These are phyloP conservation scores for Fabriciana adippe DNA, from an alignment of 2,888 invertebrate species.

Conservation along the genomic window DNA sequence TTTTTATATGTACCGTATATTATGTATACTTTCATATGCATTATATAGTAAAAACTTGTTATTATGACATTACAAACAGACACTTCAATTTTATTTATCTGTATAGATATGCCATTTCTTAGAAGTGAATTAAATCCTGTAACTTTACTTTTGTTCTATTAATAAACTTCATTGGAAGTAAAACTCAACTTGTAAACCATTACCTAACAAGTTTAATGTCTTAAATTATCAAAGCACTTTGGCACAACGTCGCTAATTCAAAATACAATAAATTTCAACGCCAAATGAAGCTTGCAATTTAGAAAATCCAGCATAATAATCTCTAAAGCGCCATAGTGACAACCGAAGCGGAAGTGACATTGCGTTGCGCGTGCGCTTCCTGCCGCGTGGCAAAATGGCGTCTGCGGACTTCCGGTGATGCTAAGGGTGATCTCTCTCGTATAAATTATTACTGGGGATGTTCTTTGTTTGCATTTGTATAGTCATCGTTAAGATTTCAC, in stretches of 20 bases:
- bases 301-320: slow-evolving; percentile 62
- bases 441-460: slow-evolving; percentile 75
- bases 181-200: neutral
- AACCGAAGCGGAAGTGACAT: slow-evolving; percentile 68
- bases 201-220: slow-evolving; percentile 2
- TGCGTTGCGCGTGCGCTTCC: slow-evolving; percentile 79
- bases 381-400: slow-evolving; percentile 82
- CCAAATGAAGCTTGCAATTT: slow-evolving; percentile 44
- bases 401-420: slow-evolving; percentile 70
- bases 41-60: no score
- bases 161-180: no score
- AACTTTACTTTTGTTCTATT: no score
- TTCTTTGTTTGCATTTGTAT: slow-evolving; percentile 61
- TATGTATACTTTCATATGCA: no score
- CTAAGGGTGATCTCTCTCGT: slow-evolving; percentile 61
- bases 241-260: slow-evolving; percentile 31
- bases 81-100: no score
- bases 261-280: slow-evolving; percentile 46
- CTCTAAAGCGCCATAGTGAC: slow-evolving; percentile 66
- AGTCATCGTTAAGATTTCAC: slow-evolving; percentile 53
- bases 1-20: no score
- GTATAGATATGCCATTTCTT: no score
- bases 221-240: slow-evolving; percentile 2
- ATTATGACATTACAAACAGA: no score
- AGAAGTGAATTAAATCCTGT: no score